Base-by-base conservation (phyloP, 2,797 vertebrate species). In the Scomberomorus guttatus region DNA sequence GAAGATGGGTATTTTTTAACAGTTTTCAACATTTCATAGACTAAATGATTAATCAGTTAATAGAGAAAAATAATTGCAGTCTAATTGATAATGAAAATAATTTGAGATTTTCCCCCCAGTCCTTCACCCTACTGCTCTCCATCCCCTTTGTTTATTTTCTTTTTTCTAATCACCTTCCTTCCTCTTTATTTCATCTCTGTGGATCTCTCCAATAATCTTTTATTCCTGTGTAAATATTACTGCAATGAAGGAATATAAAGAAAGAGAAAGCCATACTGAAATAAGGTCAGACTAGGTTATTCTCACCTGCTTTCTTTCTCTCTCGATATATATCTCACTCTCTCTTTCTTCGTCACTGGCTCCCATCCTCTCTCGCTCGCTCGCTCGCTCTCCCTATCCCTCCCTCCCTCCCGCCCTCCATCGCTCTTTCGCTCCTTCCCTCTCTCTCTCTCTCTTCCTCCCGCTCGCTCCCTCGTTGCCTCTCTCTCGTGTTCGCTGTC, bases 191-290 rank as follows among this genome's bases (percentile, higher is more conserved):
- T 72, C 84, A 55, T 82, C 75, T 79, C 66, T 14, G 52, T 60
- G 73, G 76, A 89, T 87, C 79, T 71, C 63, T 84, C 77, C 85
- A 90, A 92, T 91, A 87, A 93, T 87, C 83, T 82, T 87, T 90
- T 77, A 90, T 94, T 92, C 89, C 83, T 89, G 86, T 85, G 90
- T 87, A 92, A 93, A 93, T 89, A 92, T 92, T 86, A 86, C 79
- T 79, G 76, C 87, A 86, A 86, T 90, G 89, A 87, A 77, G 84
- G 87, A 87, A 88, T 84, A 90, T 81, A 85, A 89, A 89, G 90
- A 84, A 84, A 57, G 83, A 81, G 81, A 82, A 83, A 84, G 84
- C 72, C 71, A 9, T 3, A 60, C 80, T 83, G 81, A 91, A 90
- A 87, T 87, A 90, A 93, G 91, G 91, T 90, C 90, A 93, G 70